Conservation (phyloP, 1,140 invertebrate species). For the Heliconius hewitsoni region DNA sequence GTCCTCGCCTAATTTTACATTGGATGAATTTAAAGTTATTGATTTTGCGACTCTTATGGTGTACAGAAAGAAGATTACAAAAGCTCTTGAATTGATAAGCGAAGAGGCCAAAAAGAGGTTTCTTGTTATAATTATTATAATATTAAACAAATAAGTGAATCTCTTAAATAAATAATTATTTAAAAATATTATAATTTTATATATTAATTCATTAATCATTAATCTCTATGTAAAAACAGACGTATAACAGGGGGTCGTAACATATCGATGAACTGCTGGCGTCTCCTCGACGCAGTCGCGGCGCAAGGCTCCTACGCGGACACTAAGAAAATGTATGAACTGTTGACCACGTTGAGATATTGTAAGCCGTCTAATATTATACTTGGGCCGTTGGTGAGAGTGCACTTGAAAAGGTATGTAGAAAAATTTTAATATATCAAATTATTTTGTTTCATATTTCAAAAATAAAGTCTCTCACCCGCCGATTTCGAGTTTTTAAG, state of each 20-base stretch:
- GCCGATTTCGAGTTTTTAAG: too few species aligned
- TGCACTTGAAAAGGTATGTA: slow-evolving; percentile 76
- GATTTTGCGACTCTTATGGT: slow-evolving; percentile 81
- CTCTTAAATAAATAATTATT: too few species aligned
- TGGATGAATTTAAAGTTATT: slow-evolving; percentile 83
- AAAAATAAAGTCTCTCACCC: too few species aligned
- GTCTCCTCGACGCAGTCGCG: slow-evolving; percentile 76
- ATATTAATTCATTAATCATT: neutral
- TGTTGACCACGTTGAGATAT: slow-evolving; percentile 73
- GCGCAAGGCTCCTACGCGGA: slow-evolving; percentile 53
- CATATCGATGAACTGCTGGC: slow-evolving; percentile 76
- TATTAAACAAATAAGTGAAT: neutral
- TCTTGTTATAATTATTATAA: slow-evolving; percentile 4
- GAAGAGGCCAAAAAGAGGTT: slow-evolving; percentile 69
- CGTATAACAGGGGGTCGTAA: slow-evolving; percentile 54
- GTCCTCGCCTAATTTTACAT: slow-evolving; percentile 68
- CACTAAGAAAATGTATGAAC: slow-evolving; percentile 70
- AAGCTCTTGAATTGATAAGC: slow-evolving; percentile 76
- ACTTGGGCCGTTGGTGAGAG: slow-evolving; percentile 78
- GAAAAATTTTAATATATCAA: neutral
- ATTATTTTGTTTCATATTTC: too few species aligned
- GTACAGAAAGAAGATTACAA: slow-evolving; percentile 68
- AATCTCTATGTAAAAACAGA: slow-evolving; percentile 42
- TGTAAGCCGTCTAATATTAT: slow-evolving; percentile 76
- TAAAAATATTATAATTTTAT: neutral